Conservation (phyloP, 2,888 invertebrate species). For the Perdita meconis region DNA sequence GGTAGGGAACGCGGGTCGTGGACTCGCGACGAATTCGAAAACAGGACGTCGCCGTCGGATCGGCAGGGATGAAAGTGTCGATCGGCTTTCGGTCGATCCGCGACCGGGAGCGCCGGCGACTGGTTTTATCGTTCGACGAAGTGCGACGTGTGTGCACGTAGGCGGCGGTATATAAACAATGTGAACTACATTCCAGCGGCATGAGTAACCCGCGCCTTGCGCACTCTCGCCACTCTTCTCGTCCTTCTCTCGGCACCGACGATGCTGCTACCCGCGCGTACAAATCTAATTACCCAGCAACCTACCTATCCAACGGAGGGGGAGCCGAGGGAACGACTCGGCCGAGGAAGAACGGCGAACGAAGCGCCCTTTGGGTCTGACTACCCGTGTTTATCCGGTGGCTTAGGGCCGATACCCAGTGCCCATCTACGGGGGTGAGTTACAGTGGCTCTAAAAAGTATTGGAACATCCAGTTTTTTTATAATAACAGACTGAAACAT, state of each 20-base stretch:
- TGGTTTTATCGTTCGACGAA: slow-evolving; percentile 56
- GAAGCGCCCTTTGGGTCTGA: neutral
- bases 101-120: slow-evolving; percentile 51
- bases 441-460: too few species aligned
- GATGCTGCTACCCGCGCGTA: slow-evolving; percentile 46
- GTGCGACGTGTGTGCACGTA: slow-evolving; percentile 60
- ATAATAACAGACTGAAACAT: too few species aligned
- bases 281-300: slow-evolving; percentile 70
- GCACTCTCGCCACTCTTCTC: slow-evolving; percentile 59
- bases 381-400: neutral
- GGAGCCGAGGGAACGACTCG: slow-evolving; percentile 17
- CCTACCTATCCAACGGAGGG: slow-evolving; percentile 43
- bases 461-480: too few species aligned
- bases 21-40: slow-evolving; percentile 12
- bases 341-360: slow-evolving; percentile 29
- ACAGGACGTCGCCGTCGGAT: neutral
- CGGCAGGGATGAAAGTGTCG: slow-evolving; percentile 49
- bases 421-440: too few species aligned
- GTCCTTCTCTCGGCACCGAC: slow-evolving; percentile 46
- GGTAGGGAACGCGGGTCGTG: neutral
- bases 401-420: too few species aligned
- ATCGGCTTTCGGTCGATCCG: neutral
- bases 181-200: slow-evolving; percentile 74
- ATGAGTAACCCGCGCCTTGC: slow-evolving; percentile 70
- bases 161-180: slow-evolving; percentile 70